Percentiles rank a stretch among this genome's conserved stretches.
phyloP scores from a whole-genome alignment of 2,797 vertebrate species.

The Florisuga fusca region DNA sequence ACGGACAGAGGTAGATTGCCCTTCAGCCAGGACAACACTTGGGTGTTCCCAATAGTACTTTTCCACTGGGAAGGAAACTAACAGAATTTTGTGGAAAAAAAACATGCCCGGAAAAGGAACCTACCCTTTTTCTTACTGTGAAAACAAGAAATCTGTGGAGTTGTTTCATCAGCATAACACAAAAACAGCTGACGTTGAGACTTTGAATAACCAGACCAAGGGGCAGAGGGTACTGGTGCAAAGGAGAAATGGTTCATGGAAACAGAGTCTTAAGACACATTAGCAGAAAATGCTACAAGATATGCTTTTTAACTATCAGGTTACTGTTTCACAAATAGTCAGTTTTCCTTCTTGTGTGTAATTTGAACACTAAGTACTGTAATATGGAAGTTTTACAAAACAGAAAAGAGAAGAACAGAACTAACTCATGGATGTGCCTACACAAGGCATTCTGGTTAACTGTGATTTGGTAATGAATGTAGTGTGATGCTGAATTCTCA shows the following conservation, averaged over 20 bases:
- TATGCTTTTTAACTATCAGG: neutral
- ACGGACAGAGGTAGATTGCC: neutral
- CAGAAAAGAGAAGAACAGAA: neutral
- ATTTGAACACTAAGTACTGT: neutral
- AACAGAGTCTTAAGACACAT: neutral
- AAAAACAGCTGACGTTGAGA: conserved; percentile 43
- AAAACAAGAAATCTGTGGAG: conserved; percentile 17
- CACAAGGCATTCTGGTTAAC: neutral
- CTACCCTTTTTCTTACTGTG: neutral
- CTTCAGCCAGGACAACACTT: neutral
- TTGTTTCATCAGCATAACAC: conserved; percentile 66
- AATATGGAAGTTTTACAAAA: neutral
- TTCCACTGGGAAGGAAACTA: neutral
- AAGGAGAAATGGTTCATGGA: neutral
- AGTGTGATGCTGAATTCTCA: neutral
- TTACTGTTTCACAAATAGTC: neutral
- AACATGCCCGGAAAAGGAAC: conserved; percentile 31
- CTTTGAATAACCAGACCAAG: neutral
- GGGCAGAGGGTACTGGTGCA: neutral
- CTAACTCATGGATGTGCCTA: accelerated
- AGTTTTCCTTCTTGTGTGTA: neutral
- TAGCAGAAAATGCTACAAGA: neutral
- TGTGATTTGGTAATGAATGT: neutral
- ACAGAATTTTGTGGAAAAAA: conserved; percentile 1
- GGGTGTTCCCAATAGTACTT: neutral